Evolutionary conservation across 1,140 invertebrate species (phyloP).

Genomic region (Ips nitidus): DNA sequence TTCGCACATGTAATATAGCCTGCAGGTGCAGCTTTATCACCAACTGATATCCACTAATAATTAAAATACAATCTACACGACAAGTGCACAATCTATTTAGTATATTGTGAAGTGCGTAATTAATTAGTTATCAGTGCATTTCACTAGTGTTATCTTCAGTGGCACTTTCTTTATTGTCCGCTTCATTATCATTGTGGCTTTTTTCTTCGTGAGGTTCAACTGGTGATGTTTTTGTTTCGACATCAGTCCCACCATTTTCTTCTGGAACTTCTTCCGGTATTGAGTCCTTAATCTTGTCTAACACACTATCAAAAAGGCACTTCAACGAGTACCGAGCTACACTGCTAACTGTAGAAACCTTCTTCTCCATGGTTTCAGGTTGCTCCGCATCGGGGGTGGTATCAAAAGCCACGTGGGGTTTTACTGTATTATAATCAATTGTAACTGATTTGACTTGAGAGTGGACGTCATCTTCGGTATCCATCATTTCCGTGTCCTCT

Average conservation of each 20-base stretch:
- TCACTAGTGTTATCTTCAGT: no score
- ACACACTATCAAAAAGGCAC: conserved; percentile 11
- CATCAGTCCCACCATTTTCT: background rate
- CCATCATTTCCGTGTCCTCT: background rate
- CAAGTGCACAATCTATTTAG: no score
- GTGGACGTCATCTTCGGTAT: conserved; percentile 15
- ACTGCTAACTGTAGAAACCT: conserved; percentile 19
- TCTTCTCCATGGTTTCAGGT: background rate
- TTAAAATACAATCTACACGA: no score
- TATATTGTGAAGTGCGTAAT: no score
- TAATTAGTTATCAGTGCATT: no score
- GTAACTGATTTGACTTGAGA: conserved; percentile 26
- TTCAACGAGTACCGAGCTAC: conserved; percentile 15
- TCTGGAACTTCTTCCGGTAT: background rate
- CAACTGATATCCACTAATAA: no score
- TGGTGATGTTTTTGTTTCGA: background rate
- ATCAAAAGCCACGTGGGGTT: conserved; percentile 38
- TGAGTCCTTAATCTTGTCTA: background rate
- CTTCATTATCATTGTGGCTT: background rate
- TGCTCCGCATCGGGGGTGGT: background rate
- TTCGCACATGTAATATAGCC: no score
- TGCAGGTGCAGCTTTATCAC: no score
- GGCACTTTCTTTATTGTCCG: background rate
- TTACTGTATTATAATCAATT: conserved; percentile 38
- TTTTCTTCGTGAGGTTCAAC: background rate